Base-by-base conservation (phyloP, 2,797 vertebrate species). In the Lacerta agilis region DNA sequence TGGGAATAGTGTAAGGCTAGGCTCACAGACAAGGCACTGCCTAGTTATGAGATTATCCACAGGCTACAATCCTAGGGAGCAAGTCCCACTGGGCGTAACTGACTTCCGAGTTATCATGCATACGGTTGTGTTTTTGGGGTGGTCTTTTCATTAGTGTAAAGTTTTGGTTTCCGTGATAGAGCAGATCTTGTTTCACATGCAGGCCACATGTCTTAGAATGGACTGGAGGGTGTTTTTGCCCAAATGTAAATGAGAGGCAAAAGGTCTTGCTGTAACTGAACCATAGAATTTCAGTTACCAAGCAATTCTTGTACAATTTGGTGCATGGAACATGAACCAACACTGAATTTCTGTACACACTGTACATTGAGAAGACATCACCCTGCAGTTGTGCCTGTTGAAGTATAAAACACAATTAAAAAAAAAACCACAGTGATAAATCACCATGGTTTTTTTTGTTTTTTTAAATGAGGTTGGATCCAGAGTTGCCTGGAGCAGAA, bases 381-480 rank as follows among this genome's bases (percentile, higher is more conserved):
- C 49, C 0, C 71, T 90, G 66, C 17, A 79, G 0, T 33, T 38
- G 66, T 55, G 13, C 18, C 36, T 38, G 5, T 2, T 2, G 79
- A 67, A n/a, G 5, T 27, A n/a, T 58, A 81, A 82, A 77, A 67
- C 7, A 72, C 41, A 2, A 80, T 67, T 64, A 41, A 41, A 3
- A 58, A 58, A 36, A 43, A 77, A 66, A 45, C 20, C 15, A 38
- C 33, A 55, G 41, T 5, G 20, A 15, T 61, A 29, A 43, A 75
- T 29, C 11, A 77, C 0, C 0, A 41, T 38, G n/a, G 0, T 1
- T 29, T 9, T 15, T 4, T 61, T 0, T 1, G 27, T 9, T 15
- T 4, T 61, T 64, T 64, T 64, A 33, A 33, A 23, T 64, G 5
- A 23, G 61, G 61, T 64, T 61, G 58, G 61, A 23, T 64, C 58